Evolutionary conservation across 2,888 invertebrate species (phyloP), one percentile per base, ranked within the genome.

Genomic region (Lycaena phlaeas): DNA sequence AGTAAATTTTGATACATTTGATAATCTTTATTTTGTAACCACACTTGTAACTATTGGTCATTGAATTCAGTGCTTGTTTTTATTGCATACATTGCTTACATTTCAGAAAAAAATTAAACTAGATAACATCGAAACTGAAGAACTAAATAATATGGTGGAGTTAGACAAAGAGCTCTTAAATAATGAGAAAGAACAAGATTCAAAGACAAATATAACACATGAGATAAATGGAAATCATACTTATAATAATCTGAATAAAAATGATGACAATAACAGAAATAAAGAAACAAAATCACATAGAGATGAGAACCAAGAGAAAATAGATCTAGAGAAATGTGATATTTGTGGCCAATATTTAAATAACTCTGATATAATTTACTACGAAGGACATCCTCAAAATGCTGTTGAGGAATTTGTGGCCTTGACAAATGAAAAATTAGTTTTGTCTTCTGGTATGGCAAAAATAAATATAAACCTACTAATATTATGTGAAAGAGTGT

Each of bases 401-500:
- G 89, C 93, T 37, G 87, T 89, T 36, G 93, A 93, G 61, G 94
- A 94, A 69, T 90, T 87, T 62, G 84, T 92, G 46, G 91, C 92
- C 12, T 81, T 94, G 45, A 92, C 90, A 9, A 88, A 93, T 81
- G 90, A 92, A 27, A 90, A 88, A 64, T 71, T 94, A 46, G 88
- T 90, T 11, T 69, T 93, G 43, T 90, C 91, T 54, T 90, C 89
- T 51, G 93, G 92, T 56, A 82, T 87, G 50, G n/a, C n/a, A n/a
- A n/a, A n/a, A n/a, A n/a, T n/a, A n/a, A n/a, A n/a, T n/a, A n/a
- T n/a, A n/a, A n/a, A n/a, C n/a, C n/a, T n/a, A n/a, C n/a, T n/a
- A n/a, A n/a, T n/a, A n/a, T n/a, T n/a, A n/a, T n/a, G n/a, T n/a
- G n/a, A n/a, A n/a, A n/a, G n/a, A n/a, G n/a, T n/a, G n/a, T n/a